Evolutionary conservation across 2,797 vertebrate genomes (phyloP), one percentile per base, ranked within the genome.

Genomic region (Selene dorsalis): DNA sequence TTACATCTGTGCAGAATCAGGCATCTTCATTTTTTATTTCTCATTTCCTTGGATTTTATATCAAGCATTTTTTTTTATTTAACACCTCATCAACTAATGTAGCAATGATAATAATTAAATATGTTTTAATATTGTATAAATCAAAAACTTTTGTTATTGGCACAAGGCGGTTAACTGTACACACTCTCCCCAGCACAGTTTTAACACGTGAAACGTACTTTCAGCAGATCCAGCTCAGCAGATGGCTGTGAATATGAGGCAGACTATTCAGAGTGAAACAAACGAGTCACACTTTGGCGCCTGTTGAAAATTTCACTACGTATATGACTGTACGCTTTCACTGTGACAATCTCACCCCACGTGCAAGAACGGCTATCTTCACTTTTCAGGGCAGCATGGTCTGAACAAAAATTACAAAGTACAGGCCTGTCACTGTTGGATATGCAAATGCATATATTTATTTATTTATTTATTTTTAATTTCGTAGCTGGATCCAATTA

Each of bases 261-360:
- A 11, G 28, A 55, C 38, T 41, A 82, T 47, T 86, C 80, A 87
- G 13, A 87, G 30, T 5, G 79, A 90, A 90, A 89, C 59, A 73
- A 28, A 3, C 16, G 61, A 79, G 56, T 86, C 85, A 76, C 68
- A 65, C 53, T 59, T 59, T 28, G 41, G 0, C 56, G 48, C 18
- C 47, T 32, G 68, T 50, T 66, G 17, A 6, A 43, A 66, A 58
- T 85, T 20, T 56, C 77, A 71, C 26, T 82, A 39, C 52, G 4
- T 18, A 64, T 56, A 65, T 88, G 78, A 91, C 73, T 84, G 53
- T 60, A 7, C 9, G 18, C 64, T 85, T 77, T 76, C 47, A 67
- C 30, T 62, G 14, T 66, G 70, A 71, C 62, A 55, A 55, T 28
- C 1, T 50, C 3, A 16, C 26, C 41, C 41, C 28, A 52, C 60